Evolutionary conservation across 2,888 invertebrate species (phyloP).

Genomic region (Drosophila demipolita): DNA sequence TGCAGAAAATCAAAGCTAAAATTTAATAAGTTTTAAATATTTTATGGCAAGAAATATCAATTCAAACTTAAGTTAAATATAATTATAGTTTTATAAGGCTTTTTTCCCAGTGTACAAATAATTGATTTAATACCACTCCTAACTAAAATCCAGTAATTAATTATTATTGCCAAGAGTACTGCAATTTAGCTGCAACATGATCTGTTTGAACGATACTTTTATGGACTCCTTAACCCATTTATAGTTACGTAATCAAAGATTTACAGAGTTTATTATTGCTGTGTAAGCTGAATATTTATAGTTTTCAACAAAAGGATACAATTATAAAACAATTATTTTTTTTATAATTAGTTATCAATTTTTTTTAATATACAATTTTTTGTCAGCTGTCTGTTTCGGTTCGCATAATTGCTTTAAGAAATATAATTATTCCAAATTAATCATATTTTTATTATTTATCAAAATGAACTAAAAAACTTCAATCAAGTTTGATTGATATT

Average conservation of each 20-base stretch:
- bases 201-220: background rate
- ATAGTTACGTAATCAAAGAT: background rate
- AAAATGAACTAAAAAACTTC: background rate
- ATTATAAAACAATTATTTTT: background rate
- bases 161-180: background rate
- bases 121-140: background rate
- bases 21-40: background rate
- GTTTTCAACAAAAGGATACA: background rate
- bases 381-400: slow-evolving; percentile 56
- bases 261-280: background rate
- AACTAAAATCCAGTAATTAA: background rate
- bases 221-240: background rate
- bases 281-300: background rate
- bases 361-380: slow-evolving; percentile 8
- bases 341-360: background rate
- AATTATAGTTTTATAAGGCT: background rate
- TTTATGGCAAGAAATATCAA: background rate
- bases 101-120: background rate
- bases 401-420: slow-evolving; percentile 48
- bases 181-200: background rate
- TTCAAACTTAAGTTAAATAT: background rate
- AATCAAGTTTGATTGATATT: background rate
- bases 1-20: background rate
- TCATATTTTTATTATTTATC: background rate
- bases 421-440: slow-evolving; percentile 54